phyloP scores from a whole-genome alignment of 2,113 vertebrate genomes.

The Neopipo cinnamomea region DNA sequence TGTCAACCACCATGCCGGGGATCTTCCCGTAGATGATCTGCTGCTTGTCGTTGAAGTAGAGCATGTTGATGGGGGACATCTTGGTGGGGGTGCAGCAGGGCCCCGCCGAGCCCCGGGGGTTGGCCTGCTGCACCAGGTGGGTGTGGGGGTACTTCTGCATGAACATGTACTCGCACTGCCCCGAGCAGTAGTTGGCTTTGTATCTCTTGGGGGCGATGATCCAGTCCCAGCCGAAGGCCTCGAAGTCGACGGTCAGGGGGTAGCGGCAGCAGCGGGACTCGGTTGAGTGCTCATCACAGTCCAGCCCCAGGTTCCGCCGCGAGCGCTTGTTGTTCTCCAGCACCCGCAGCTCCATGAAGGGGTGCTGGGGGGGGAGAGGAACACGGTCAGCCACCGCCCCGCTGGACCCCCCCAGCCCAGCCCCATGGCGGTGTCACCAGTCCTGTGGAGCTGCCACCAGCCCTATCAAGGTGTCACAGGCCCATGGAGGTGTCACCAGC shows the following conservation, averaged over 20 bases:
- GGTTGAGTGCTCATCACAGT: slow-evolving; percentile 95
- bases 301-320: slow-evolving; percentile 91
- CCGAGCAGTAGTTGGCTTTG: slow-evolving; percentile 99
- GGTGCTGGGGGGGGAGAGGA: slow-evolving; percentile 76
- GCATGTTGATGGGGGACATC: slow-evolving; percentile 99
- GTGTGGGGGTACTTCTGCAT: slow-evolving; percentile 99
- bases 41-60: slow-evolving; percentile 99
- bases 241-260: slow-evolving; percentile 96
- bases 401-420: too few species aligned
- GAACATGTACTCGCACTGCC: slow-evolving; percentile 99
- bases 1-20: slow-evolving; percentile 97
- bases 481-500: fast-evolving
- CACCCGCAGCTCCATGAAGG: slow-evolving; percentile 97
- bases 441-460: fast-evolving
- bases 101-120: slow-evolving; percentile 92
- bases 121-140: slow-evolving; percentile 96
- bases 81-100: slow-evolving; percentile 98
- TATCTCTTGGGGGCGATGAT: slow-evolving; percentile 98
- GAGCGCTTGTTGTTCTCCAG: slow-evolving; percentile 95
- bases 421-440: fast-evolving
- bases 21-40: slow-evolving; percentile 99
- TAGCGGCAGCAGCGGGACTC: slow-evolving; percentile 98
- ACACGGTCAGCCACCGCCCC: neutral
- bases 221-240: slow-evolving; percentile 99
- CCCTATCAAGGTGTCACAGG: fast-evolving